phyloP scores from a whole-genome alignment of 1,140 invertebrate genomes.

The Asbolus verrucosus region DNA sequence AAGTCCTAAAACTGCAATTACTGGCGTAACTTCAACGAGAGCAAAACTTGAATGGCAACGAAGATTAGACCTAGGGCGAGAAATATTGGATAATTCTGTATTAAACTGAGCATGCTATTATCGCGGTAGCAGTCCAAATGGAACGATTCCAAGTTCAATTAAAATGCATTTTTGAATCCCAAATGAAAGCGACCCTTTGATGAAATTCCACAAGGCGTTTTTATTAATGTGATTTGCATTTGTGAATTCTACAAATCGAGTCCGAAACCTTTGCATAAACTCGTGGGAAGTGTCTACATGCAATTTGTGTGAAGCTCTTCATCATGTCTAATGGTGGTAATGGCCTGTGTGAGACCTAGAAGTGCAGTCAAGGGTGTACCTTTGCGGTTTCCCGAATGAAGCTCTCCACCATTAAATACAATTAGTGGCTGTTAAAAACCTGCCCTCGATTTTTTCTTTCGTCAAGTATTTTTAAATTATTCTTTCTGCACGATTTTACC shows the following conservation, averaged over 20 bases:
- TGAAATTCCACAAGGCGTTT: background rate
- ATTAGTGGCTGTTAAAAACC: constrained; percentile 11
- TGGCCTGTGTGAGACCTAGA: constrained; percentile 29
- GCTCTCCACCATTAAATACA: background rate
- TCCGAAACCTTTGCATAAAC: background rate
- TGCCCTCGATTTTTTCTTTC: background rate
- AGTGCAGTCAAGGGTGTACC: constrained; percentile 26
- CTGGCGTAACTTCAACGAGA: background rate
- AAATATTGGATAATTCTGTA: constrained; percentile 4
- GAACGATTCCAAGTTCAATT: constrained; percentile 3
- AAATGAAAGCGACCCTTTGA: background rate
- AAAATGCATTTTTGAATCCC: constrained; percentile 19
- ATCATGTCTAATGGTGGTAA: too few relatives aligned
- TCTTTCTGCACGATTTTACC: background rate
- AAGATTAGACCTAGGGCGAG: too few relatives aligned
- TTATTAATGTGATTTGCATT: background rate
- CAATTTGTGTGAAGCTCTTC: constrained; percentile 3
- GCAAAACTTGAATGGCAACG: too few relatives aligned
- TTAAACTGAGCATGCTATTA: background rate
- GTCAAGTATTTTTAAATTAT: constrained; percentile 13
- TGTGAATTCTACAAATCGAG: too few relatives aligned
- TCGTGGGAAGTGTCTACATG: background rate
- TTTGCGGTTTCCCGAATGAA: constrained; percentile 16
- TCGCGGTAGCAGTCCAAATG: background rate
- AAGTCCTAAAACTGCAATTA: constrained; percentile 7